phyloP scores from a whole-genome alignment of 2,888 invertebrate species.

The Blastobasis adustella region DNA sequence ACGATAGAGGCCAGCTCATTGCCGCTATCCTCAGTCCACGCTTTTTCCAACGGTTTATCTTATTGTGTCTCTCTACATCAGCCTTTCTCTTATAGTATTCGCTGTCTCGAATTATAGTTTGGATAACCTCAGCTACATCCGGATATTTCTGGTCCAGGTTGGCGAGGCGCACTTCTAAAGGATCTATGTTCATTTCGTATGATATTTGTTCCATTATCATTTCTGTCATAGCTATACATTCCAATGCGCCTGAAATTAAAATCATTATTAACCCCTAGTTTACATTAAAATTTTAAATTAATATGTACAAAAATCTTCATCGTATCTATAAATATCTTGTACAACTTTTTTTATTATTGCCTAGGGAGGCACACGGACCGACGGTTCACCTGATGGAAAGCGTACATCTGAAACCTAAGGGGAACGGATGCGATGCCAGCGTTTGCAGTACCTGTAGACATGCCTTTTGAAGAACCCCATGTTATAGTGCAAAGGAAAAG shows the following conservation, averaged over 20 bases:
- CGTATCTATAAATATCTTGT: no score
- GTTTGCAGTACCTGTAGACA: no score
- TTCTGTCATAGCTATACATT: constrained; percentile 78
- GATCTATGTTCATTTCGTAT: constrained; percentile 67
- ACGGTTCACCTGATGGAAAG: no score
- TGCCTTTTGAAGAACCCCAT: no score
- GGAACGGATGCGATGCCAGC: no score
- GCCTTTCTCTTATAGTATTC: constrained; percentile 53
- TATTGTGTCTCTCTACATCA: constrained; percentile 71
- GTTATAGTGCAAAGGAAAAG: no score
- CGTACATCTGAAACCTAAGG: no score
- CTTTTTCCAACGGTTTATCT: constrained; percentile 81
- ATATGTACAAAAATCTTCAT: no score
- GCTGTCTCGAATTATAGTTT: constrained; percentile 48
- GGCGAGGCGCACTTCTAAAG: constrained; percentile 61
- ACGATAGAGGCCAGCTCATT: constrained; percentile 14
- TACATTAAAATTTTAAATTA: no score
- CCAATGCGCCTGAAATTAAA: constrained; percentile 70
- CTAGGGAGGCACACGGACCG: no score
- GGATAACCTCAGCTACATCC: constrained; percentile 57
- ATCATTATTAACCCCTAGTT: no score
- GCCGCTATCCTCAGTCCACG: constrained; percentile 67
- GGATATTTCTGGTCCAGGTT: constrained; percentile 51
- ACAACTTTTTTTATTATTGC: no score
- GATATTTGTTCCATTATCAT: constrained; percentile 80